Evolutionary conservation across 1,140 invertebrate genomes (phyloP).

Genomic region (Solenopsis invicta): DNA sequence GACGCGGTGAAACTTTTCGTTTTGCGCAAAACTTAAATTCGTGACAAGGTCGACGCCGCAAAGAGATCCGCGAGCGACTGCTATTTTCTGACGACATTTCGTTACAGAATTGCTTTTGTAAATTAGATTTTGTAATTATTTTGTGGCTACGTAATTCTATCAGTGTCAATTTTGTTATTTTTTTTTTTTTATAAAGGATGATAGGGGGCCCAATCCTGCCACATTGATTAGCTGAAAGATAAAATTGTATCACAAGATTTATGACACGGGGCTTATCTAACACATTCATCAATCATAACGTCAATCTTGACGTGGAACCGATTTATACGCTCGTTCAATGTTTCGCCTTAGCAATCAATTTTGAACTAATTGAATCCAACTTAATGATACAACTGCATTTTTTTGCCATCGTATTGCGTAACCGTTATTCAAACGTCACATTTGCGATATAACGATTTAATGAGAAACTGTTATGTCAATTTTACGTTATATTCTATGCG

Average conservation of each 20-base stretch:
- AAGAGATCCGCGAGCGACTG: no score
- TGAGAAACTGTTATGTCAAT: conserved; percentile 26
- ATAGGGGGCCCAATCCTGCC: not conserved
- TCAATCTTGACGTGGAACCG: conserved; percentile 11
- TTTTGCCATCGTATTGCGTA: not conserved
- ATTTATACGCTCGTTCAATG: conserved; percentile 24
- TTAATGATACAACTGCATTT: conserved; percentile 8
- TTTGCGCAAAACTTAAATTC: not conserved
- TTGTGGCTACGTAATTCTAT: not conserved
- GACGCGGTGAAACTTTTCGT: not conserved
- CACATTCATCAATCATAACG: conserved; percentile 19
- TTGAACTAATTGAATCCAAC: conserved; percentile 7
- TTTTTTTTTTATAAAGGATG: not conserved
- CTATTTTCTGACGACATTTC: not conserved
- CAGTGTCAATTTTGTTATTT: conserved; percentile 2
- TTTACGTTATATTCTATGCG: conserved; percentile 11
- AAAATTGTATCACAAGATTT: conserved; percentile 38
- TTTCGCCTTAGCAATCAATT: conserved; percentile 4
- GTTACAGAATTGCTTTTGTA: not conserved
- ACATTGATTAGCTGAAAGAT: conserved; percentile 27
- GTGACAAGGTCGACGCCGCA: not conserved
- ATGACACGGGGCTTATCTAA: conserved; percentile 31
- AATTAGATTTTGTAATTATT: not conserved
- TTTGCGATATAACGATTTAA: conserved; percentile 30
- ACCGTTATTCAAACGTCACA: not conserved